Conservation (phyloP, 2,888 invertebrate species). For the Pantelozetes paolii region DNA sequence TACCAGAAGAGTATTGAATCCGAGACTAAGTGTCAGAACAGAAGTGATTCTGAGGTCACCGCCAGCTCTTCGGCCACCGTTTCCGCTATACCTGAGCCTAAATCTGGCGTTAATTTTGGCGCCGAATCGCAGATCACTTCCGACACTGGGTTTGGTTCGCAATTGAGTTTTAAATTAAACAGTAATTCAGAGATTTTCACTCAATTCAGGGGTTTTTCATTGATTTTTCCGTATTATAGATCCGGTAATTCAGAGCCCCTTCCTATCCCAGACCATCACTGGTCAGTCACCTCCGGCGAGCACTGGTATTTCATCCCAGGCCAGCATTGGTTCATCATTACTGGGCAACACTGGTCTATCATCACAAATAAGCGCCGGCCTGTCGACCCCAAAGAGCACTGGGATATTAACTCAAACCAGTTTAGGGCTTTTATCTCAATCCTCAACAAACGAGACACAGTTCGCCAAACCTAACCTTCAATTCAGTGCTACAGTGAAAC, state of each 20-base stretch:
- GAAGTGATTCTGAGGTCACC: neutral
- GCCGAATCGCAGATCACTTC: neutral
- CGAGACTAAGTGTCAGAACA: neutral
- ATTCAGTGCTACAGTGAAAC: neutral
- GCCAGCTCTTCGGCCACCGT: neutral
- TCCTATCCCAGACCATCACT: neutral
- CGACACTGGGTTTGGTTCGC: neutral
- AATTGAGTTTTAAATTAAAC: neutral
- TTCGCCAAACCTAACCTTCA: neutral
- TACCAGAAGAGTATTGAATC: constrained; percentile 24
- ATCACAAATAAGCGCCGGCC: too few relatives aligned
- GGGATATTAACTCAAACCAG: too few relatives aligned
- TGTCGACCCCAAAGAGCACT: too few relatives aligned
- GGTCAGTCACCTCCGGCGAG: neutral
- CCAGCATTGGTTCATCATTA: too few relatives aligned
- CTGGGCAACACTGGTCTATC: too few relatives aligned
- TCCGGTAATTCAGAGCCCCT: neutral
- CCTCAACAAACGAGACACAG: too few relatives aligned
- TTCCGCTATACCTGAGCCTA: too few relatives aligned
- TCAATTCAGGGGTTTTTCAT: neutral
- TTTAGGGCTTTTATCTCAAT: too few relatives aligned
- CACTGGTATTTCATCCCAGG: too few relatives aligned
- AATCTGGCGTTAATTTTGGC: too few relatives aligned
- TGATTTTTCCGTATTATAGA: too few relatives aligned
- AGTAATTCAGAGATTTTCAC: too few relatives aligned